phyloP scores from a whole-genome alignment of 2,113 vertebrate species.

The Choloepus hoffmanni region DNA sequence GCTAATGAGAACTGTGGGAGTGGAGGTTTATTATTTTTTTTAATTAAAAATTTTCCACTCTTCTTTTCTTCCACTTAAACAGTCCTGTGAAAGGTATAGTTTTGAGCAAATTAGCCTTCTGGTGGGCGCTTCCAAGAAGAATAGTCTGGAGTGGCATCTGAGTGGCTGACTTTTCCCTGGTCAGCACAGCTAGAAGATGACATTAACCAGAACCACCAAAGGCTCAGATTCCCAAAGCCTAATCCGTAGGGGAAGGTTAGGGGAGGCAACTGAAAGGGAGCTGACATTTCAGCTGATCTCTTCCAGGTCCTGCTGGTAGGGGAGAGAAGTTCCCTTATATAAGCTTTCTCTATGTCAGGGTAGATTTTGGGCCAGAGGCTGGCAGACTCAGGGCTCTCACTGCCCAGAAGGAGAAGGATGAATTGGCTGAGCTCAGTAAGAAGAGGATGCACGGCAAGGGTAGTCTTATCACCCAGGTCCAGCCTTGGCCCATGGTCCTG shows the following conservation, averaged over 20 bases:
- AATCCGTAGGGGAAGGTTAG: background rate
- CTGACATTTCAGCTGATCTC: conserved; percentile 14
- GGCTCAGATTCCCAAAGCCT: background rate
- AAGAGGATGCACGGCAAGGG: background rate
- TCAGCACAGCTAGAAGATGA: conserved; percentile 6
- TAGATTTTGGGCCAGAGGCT: background rate
- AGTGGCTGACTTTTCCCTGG: conserved; percentile 54
- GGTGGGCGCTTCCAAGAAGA: conserved; percentile 53
- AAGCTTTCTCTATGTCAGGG: conserved; percentile 30
- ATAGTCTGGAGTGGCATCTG: conserved; percentile 63
- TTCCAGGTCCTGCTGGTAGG: conserved; percentile 38
- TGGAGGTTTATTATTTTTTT: conserved; percentile 30
- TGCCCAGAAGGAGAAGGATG: background rate
- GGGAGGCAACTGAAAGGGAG: background rate
- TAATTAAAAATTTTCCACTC: background rate
- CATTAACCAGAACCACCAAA: conserved; percentile 50
- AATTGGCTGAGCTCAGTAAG: background rate
- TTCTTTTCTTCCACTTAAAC: conserved; percentile 53
- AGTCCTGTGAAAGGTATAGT: conserved; percentile 27
- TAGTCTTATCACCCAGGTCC: background rate
- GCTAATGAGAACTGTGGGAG: background rate
- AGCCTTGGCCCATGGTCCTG: background rate
- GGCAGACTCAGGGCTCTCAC: background rate
- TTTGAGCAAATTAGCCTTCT: conserved; percentile 44
- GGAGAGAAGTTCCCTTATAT: background rate